Conservation (phyloP, 2,113 vertebrate genomes). For the Leucosticte australis region DNA sequence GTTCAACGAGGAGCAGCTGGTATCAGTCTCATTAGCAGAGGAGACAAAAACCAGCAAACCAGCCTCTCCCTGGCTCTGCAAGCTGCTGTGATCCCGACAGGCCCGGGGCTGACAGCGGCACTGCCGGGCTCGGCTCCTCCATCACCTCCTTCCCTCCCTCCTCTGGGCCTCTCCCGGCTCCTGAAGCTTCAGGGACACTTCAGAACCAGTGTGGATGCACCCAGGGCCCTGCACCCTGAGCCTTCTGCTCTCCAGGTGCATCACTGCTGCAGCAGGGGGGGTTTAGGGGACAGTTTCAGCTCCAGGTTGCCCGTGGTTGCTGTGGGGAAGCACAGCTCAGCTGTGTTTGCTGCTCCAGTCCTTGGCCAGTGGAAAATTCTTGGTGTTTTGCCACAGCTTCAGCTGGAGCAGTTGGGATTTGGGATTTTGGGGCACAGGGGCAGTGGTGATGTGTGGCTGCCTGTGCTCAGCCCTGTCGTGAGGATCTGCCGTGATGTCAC, state of each 20-base stretch:
- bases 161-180: fast-evolving
- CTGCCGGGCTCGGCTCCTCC: fast-evolving
- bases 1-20: conserved; percentile 10
- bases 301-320: fast-evolving
- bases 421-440: neutral
- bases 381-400: fast-evolving
- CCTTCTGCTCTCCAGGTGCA: neutral
- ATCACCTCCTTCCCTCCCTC: neutral
- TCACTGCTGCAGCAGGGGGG: fast-evolving
- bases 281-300: fast-evolving
- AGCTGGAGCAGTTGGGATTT: neutral
- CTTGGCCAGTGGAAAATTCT: neutral
- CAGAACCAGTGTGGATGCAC: neutral
- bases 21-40: neutral
- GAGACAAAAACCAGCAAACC: neutral
- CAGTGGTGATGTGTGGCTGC: neutral
- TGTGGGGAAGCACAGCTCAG: fast-evolving
- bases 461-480: neutral
- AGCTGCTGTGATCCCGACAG: fast-evolving
- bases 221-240: fast-evolving
- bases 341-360: neutral
- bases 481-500: neutral
- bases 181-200: fast-evolving
- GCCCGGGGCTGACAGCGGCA: neutral
- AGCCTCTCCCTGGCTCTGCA: conserved; percentile 1